Evolutionary conservation across 2,797 vertebrate genomes (phyloP).

Genomic region (Glyptemys insculpta): DNA sequence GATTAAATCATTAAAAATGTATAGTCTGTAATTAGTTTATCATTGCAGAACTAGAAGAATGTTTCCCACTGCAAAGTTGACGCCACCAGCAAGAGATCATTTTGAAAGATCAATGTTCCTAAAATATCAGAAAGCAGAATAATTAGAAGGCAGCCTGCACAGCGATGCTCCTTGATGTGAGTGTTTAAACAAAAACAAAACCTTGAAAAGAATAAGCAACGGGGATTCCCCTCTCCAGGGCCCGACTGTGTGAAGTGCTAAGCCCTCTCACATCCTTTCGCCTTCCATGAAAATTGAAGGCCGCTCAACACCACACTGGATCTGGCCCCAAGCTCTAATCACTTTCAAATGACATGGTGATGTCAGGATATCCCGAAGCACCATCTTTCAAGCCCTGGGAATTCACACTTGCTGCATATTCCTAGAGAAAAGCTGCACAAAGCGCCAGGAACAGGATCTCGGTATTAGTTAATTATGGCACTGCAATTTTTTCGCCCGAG

Average conservation of each 20-base stretch:
- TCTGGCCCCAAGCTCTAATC: constrained; percentile 33
- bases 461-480: constrained; percentile 79
- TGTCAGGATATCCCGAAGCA: constrained; percentile 62
- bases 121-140: constrained; percentile 62
- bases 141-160: constrained; percentile 57
- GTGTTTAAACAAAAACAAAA: background rate
- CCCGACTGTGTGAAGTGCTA: background rate
- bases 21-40: constrained; percentile 81
- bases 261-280: constrained; percentile 34
- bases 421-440: constrained; percentile 62
- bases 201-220: constrained; percentile 38
- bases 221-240: constrained; percentile 31
- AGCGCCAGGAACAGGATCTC: constrained; percentile 68
- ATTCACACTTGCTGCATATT: constrained; percentile 55
- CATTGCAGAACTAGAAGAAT: constrained; percentile 72
- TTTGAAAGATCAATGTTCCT: constrained; percentile 74
- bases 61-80: constrained; percentile 70
- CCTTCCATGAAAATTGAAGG: background rate
- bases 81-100: constrained; percentile 74
- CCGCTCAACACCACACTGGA: background rate
- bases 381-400: constrained; percentile 70
- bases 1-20: constrained; percentile 84
- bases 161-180: constrained; percentile 13
- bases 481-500: constrained; percentile 72
- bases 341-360: constrained; percentile 44